These are phyloP conservation scores for Anoplolepis gracilipes DNA, from an alignment of 1,140 invertebrate species.

Conservation along the genomic window DNA sequence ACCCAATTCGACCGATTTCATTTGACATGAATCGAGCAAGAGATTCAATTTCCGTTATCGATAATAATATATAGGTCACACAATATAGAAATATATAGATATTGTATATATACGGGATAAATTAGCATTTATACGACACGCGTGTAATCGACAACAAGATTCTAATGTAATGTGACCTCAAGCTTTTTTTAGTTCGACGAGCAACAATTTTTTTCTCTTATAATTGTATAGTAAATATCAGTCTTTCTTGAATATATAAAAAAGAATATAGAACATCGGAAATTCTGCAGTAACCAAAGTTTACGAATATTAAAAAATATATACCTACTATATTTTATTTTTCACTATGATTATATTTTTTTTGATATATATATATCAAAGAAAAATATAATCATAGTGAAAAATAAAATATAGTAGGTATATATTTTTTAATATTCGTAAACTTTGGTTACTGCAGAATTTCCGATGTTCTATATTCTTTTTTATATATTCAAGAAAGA, in stretches of 20 bases:
- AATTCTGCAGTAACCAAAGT: neutral
- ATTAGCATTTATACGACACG: neutral
- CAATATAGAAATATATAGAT: slow-evolving; percentile 4
- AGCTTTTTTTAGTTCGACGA: neutral
- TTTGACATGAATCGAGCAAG: slow-evolving; percentile 9
- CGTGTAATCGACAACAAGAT: slow-evolving; percentile 1
- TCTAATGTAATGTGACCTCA: neutral
- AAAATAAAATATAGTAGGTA: too few species aligned
- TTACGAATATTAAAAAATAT: neutral
- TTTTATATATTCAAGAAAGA: neutral
- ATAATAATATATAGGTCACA: slow-evolving; percentile 14
- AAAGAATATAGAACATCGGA: neutral
- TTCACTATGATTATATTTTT: too few species aligned
- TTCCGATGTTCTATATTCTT: neutral
- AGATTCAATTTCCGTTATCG: slow-evolving; percentile 36
- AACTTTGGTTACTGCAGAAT: neutral
- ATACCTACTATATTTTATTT: too few species aligned
- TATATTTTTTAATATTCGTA: neutral
- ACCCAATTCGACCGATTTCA: slow-evolving; percentile 39
- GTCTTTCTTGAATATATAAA: neutral
- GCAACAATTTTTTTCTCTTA: neutral
- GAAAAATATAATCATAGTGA: too few species aligned
- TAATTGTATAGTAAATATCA: neutral
- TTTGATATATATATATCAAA: too few species aligned
- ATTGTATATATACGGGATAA: neutral